Evolutionary conservation across 2,888 invertebrate species (phyloP), one percentile per base, ranked within the genome.

Genomic region (Phortica okadai): DNA sequence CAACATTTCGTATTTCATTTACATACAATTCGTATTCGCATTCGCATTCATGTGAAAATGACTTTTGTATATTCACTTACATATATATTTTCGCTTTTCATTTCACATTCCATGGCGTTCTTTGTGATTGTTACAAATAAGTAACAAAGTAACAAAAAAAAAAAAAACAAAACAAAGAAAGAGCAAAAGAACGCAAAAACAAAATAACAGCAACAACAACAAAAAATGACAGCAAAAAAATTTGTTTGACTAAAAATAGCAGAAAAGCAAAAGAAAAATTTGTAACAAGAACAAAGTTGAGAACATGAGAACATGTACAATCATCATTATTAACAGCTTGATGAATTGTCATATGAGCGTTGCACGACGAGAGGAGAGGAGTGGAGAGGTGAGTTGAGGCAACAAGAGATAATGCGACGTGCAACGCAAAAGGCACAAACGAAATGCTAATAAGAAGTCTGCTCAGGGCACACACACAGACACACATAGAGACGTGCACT

Each of bases 1-100:
- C 16, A 11, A 50, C 69, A 70, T 70, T 66, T 72, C 33, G 54
- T 72, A 72, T 72, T 25, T 72, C 11, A 72, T 72, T 72, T 72
- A 72, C 70, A 72, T 72, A 72, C 56, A 67, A 67, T 67, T 67
- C 67, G 67, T 62, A 62, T 62, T 72, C 41, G 70, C n/a, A 67
- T 67, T 72, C 41, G 70, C n/a, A 72, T 72, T 72, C 70, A 72
- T 72, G 70, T 72, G 70, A 72, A 72, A 72, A 72, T 72, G 25
- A 72, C 44, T 56, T 69, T 54, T 25, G 14, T 72, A 3, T 8
- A 4, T 69, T 42, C 41, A 4, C 7, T 44, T 69, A 3, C 10
- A 16, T 45, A 45, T 72, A 54, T 69, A 21, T 69, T 50, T 45
- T 44, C 45, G n/a, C 16, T 11, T 44, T 44, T n/a, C 16, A 44